These are phyloP conservation scores for Prunella fulvescens DNA, from an alignment of 2,113 vertebrate genomes.

Conservation along the genomic window DNA sequence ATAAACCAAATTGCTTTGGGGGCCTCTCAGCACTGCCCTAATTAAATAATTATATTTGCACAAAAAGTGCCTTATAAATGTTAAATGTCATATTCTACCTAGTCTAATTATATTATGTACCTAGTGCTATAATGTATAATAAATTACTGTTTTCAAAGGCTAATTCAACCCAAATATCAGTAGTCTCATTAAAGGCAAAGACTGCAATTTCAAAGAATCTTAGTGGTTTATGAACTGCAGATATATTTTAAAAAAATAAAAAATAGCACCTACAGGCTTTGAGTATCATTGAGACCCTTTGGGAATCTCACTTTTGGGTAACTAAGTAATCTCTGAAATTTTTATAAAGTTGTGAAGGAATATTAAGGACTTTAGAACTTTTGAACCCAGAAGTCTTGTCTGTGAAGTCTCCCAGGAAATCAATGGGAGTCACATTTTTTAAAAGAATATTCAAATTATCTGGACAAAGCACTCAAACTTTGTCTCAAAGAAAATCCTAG, in stretches of 20 bases:
- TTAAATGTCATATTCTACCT: background rate
- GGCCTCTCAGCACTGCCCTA: background rate
- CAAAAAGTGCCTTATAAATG: background rate
- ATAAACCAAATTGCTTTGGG: background rate
- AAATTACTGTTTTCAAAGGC: background rate
- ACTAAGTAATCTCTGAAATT: background rate
- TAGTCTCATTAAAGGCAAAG: background rate
- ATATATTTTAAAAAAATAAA: background rate
- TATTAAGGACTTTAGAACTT: background rate
- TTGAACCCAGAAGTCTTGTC: background rate
- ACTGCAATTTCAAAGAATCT: background rate
- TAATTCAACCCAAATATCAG: background rate
- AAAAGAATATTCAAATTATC: background rate
- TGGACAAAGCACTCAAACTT: background rate
- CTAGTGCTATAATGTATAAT: background rate
- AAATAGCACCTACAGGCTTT: background rate
- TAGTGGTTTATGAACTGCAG: background rate
- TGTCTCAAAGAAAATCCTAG: background rate
- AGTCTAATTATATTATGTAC: background rate
- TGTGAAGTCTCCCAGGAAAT: background rate
- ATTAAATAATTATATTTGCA: constrained; percentile 12
- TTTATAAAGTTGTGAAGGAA: background rate
- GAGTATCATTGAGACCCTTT: background rate
- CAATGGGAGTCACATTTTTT: background rate
- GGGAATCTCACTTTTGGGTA: background rate